These are phyloP conservation scores for Diadumene lineata DNA, from an alignment of 92 coral and sea anemone species.

Conservation along the genomic window DNA sequence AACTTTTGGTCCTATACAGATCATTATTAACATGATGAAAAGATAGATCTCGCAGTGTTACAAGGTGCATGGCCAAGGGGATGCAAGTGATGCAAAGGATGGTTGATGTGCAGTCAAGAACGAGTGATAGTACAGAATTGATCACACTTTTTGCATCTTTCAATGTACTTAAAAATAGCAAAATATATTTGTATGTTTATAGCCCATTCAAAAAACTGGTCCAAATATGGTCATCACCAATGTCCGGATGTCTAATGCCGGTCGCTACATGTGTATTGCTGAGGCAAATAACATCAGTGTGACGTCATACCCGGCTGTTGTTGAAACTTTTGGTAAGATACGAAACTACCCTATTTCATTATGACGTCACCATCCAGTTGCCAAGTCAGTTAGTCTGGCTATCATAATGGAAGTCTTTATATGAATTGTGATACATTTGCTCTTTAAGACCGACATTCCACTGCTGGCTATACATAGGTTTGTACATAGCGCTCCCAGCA, in stretches of 20 bases:
- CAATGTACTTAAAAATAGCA: neutral
- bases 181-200: neutral
- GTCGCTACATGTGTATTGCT: conserved; percentile 54
- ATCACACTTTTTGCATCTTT: neutral
- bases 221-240: conserved; percentile 27
- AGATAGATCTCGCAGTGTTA: no score
- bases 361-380: neutral
- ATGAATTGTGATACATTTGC: neutral
- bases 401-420: neutral
- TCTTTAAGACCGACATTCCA: no score
- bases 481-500: no score
- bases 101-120: neutral
- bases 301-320: conserved; percentile 36
- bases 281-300: conserved; percentile 44
- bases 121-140: neutral
- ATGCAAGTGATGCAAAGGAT: no score
- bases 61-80: no score
- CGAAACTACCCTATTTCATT: neutral
- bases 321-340: conserved; percentile 55
- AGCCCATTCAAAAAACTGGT: conserved; percentile 6
- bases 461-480: no score
- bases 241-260: conserved; percentile 37
- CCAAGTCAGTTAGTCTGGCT: neutral
- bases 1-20: no score
- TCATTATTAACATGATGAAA: no score